Base-by-base conservation (phyloP, 1,140 invertebrate species). In the Cylas formicarius region DNA sequence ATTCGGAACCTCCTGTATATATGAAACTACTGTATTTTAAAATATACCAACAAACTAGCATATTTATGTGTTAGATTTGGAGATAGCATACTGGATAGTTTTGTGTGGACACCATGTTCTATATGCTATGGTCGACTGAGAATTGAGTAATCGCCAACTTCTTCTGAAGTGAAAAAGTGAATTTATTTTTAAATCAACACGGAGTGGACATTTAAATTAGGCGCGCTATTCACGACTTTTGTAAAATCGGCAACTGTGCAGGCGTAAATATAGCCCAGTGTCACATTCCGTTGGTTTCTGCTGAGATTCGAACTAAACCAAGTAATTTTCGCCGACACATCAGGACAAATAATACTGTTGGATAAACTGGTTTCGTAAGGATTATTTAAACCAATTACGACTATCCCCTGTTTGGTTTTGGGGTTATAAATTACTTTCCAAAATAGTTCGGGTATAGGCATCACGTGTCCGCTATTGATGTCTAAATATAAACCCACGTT, bases 301-400 rank as follows among this genome's bases (percentile, higher is more conserved):
- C 56, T 4, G 55, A 58, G 11, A 18, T 65, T 56, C 76, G 75
- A 79, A 38, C 55, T 62, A 33, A 80, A 66, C 60, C 74, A 76
- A 8, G 50, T 50, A 44, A 76, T 70, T 48, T 66, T 65, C 11
- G 63, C 55, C 26, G 72, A 72, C 2, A 73, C 61, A 61, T 79
- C 72, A 0, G 63, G 66, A 52, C 80, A 81, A 56, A 81, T 70
- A 13, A 68, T 65, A 39, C 75, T 64, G 1, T 58, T 41, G 1
- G 48, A 56, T 2, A 68, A 53, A 10, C 63, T 64, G 29, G 67
- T 56, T 0, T 63, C 37, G 52, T 78, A 75, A 0, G 78, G 78
- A 62, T 84, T 80, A 58, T 82, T 82, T 11, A 80, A 65, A 17
- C 75, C 73, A 2, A 82, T 57, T 44, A 81, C 73, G 2, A 72